phyloP scores from a whole-genome alignment of 2,888 invertebrate genomes.

The Lasioglossum marginatum region DNA sequence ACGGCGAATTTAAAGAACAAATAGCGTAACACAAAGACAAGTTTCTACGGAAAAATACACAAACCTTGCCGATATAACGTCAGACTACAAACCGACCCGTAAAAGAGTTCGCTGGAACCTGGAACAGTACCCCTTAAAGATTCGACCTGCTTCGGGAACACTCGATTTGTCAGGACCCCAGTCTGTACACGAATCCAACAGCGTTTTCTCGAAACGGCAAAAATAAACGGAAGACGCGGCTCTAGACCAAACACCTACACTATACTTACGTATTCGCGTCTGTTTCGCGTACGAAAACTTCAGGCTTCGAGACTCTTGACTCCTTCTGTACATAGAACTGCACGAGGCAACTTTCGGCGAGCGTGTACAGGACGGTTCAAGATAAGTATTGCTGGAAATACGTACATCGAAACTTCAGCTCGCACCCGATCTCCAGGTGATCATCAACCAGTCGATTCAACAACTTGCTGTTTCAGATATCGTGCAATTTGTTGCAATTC shows the following conservation, averaged over 20 bases:
- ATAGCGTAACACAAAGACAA: neutral
- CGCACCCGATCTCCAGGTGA: too few species aligned
- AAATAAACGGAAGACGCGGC: constrained; percentile 8
- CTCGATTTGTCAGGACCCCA: constrained; percentile 22
- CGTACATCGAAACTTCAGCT: neutral
- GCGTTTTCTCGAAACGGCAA: neutral
- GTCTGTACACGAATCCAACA: neutral
- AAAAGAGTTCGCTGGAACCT: neutral
- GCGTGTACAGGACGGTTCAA: neutral
- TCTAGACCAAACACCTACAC: neutral
- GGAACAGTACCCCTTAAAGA: constrained; percentile 1
- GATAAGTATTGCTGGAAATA: neutral
- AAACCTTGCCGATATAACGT: neutral
- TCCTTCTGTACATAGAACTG: neutral
- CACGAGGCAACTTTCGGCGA: neutral
- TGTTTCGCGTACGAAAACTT: neutral
- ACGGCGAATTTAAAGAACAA: constrained; percentile 7
- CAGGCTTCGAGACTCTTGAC: neutral
- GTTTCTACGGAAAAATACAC: neutral
- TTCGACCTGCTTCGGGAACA: constrained; percentile 1
- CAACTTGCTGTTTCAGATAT: too few species aligned
- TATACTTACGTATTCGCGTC: constrained; percentile 15
- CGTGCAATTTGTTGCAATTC: too few species aligned
- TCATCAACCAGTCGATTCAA: too few species aligned
- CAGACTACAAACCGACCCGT: neutral